phyloP scores from a whole-genome alignment of 2,888 invertebrate species.

The Scaptomyza reducta region DNA sequence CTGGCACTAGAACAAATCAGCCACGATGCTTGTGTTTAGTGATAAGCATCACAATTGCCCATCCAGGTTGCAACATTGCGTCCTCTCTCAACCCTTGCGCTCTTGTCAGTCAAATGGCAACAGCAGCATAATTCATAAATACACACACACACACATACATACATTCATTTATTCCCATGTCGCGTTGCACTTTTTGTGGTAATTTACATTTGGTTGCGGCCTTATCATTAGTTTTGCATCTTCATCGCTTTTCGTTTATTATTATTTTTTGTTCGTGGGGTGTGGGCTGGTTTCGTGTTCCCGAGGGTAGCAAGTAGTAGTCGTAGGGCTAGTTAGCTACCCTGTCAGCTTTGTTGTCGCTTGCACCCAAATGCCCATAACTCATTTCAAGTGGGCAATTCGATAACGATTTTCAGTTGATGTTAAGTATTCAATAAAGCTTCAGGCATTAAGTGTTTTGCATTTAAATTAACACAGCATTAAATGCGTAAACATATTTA shows the following conservation, averaged over 20 bases:
- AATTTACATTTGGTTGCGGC: slow-evolving; percentile 64
- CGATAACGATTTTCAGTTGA: slow-evolving; percentile 8
- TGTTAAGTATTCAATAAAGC: neutral
- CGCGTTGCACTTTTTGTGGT: slow-evolving; percentile 69
- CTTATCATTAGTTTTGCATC: slow-evolving; percentile 58
- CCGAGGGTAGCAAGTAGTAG: slow-evolving; percentile 7
- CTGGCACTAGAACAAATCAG: slow-evolving; percentile 57
- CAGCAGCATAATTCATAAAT: slow-evolving; percentile 18
- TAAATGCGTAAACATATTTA: no score
- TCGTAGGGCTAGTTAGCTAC: slow-evolving; percentile 37
- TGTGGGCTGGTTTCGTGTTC: slow-evolving; percentile 32
- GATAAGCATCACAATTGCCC: slow-evolving; percentile 65
- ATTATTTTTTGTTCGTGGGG: neutral
- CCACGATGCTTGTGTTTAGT: slow-evolving; percentile 1
- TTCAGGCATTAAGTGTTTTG: neutral
- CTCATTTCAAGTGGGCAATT: slow-evolving; percentile 43
- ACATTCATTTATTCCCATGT: slow-evolving; percentile 1
- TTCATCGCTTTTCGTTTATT: slow-evolving; percentile 15
- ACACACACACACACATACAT: slow-evolving; percentile 6
- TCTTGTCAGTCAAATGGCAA: slow-evolving; percentile 32
- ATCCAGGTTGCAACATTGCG: slow-evolving; percentile 26
- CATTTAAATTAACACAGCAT: no score
- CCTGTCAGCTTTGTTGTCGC: slow-evolving; percentile 34
- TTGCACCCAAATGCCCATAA: slow-evolving; percentile 39
- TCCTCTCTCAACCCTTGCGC: slow-evolving; percentile 21